These are phyloP conservation scores for Dasysyrphus tricinctus DNA, from an alignment of 2,888 invertebrate genomes.

Conservation along the genomic window DNA sequence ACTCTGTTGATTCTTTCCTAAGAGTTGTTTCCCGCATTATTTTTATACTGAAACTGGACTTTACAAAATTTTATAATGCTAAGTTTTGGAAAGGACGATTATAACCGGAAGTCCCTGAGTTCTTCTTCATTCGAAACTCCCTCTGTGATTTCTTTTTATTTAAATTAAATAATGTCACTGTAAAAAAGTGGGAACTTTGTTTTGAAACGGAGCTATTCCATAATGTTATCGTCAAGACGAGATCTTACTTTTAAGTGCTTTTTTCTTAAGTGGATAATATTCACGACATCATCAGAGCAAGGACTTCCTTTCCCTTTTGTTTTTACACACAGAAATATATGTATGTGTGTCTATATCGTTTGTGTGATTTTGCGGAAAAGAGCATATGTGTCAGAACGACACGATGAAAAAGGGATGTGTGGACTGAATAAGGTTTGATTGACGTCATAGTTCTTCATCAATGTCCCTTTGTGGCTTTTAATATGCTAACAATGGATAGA, in stretches of 20 bases:
- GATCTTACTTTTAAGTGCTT: constrained; percentile 45
- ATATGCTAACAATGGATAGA: constrained; percentile 5
- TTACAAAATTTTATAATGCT: no score
- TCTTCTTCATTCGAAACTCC: no score
- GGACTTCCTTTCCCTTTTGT: constrained; percentile 25
- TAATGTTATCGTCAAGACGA: neutral
- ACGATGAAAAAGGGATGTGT: neutral
- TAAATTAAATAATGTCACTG: no score
- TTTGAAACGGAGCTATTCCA: neutral
- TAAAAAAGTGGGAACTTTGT: constrained; percentile 14
- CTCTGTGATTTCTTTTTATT: no score
- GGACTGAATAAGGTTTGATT: constrained; percentile 34
- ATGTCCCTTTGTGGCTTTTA: constrained; percentile 51
- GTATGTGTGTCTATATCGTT: neutral
- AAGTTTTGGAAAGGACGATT: no score
- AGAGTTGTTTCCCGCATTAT: no score
- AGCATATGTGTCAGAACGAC: neutral
- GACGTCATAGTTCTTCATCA: constrained; percentile 68
- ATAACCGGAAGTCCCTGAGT: no score
- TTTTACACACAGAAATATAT: constrained; percentile 29
- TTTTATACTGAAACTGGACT: no score
- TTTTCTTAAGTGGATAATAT: constrained; percentile 47
- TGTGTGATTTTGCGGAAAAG: constrained; percentile 14
- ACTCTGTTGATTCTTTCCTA: no score
- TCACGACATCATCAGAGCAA: constrained; percentile 21